phyloP scores from a whole-genome alignment of 1,140 invertebrate species.

The Thalassaphorura encarpata region DNA sequence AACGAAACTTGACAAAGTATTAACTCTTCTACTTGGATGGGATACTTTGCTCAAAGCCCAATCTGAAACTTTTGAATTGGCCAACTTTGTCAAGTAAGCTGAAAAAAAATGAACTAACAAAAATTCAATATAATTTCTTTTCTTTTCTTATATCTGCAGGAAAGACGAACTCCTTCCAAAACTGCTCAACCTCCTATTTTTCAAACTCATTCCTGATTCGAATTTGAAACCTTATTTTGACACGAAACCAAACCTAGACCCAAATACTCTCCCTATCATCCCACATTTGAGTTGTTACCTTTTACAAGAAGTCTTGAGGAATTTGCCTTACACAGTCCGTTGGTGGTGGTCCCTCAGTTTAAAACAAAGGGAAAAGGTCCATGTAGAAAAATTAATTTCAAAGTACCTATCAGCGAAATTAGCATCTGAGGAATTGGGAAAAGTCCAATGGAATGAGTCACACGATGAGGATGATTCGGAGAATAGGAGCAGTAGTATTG shows the following conservation, averaged over 20 bases:
- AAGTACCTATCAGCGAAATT: constrained; percentile 61
- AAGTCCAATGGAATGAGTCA: constrained; percentile 39
- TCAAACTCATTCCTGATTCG: constrained; percentile 7
- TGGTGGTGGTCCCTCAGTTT: constrained; percentile 62
- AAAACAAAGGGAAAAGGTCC: constrained; percentile 53
- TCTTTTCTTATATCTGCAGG: constrained; percentile 4
- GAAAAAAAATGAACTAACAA: neutral
- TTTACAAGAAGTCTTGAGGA: constrained; percentile 51
- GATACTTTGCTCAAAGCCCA: constrained; percentile 23
- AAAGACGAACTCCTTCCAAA: constrained; percentile 15
- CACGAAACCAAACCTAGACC: constrained; percentile 32
- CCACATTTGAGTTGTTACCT: constrained; percentile 56
- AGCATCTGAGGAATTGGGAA: constrained; percentile 56
- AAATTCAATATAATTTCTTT: neutral
- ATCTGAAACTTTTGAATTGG: constrained; percentile 23
- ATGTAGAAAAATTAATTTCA: constrained; percentile 65
- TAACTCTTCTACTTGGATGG: constrained; percentile 13
- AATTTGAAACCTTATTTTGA: constrained; percentile 20
- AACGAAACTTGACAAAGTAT: neutral
- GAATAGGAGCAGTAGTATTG: no score
- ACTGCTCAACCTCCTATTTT: constrained; percentile 14
- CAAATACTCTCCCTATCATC: constrained; percentile 45
- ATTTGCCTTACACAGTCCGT: constrained; percentile 64
- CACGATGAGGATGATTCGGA: neutral
- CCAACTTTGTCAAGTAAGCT: constrained; percentile 26